Base-by-base conservation (phyloP, 1,140 invertebrate species). In the Papilio helenus region DNA sequence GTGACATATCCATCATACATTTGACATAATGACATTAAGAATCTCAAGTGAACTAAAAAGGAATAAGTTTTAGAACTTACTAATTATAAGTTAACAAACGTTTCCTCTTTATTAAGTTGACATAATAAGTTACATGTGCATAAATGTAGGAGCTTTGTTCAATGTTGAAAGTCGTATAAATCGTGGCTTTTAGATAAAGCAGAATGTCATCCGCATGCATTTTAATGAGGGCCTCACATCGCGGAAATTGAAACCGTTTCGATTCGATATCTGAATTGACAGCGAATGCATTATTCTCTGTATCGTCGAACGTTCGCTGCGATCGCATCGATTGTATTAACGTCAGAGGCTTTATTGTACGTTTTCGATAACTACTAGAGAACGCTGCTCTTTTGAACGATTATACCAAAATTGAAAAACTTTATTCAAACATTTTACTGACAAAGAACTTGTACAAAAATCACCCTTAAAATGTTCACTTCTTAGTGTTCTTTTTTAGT, bases 241-340 rank as follows among this genome's bases (percentile, higher is more conserved):
- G 61, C 61, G 61, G 61, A 68, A 68, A 68, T 68, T 68, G 61
- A 68, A 68, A 68, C 61, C 61, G 61, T 68, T 68, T 68, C 61
- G 26, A 68, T 34, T 18, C 26, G 26, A 68, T 68, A 68, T 68
- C 26, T 29, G 26, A 29, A 68, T 29, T 68, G 61, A 68, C 26
- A 68, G 61, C 26, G 23, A 29, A 29, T 68, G 61, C 61, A 68
- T 29, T 68, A 68, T 68, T 68, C 58, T 29, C 23, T 68, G 61
- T 68, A 68, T 34, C 12, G 61, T 34, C 23, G 61, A 16, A 7
- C 26, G 61, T 26, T 68, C 61, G 12, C 61, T 68, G 61, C 1
- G 12, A 68, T 34, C 61, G 34, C 5, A 8, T 29, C 29, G 9
- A 68, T 68, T 34, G 61, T 68, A 68, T 68, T 68, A 29, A 68